A percentile compares a stretch with the other conserved stretches of the same genome.
Evolutionary conservation across 2,888 invertebrate species (phyloP).

Genomic region (Omphaloscelis lunosa): DNA sequence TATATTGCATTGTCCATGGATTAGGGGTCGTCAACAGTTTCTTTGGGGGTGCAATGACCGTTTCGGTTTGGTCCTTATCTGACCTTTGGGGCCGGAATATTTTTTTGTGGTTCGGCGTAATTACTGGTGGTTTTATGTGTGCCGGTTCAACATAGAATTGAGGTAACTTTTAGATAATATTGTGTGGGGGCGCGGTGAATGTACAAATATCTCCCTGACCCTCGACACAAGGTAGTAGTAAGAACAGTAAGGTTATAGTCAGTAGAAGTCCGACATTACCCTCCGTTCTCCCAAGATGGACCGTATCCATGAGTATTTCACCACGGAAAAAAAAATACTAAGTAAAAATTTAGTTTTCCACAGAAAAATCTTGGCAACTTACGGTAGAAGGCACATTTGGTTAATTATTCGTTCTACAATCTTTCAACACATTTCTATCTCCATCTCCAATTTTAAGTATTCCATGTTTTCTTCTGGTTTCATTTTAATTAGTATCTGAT

Average conservation of each 20-base stretch:
- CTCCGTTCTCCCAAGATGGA: too few species aligned
- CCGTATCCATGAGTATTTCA: too few species aligned
- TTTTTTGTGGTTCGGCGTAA: slow-evolving; percentile 18
- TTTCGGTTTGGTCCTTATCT: slow-evolving; percentile 58
- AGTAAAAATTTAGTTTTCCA: neutral
- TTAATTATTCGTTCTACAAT: too few species aligned
- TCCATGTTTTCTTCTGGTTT: neutral
- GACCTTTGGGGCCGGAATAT: slow-evolving; percentile 1
- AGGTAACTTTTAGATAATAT: neutral
- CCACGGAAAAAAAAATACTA: too few species aligned
- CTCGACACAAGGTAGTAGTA: too few species aligned
- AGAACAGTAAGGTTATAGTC: too few species aligned
- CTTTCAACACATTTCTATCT: neutral
- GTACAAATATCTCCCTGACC: too few species aligned
- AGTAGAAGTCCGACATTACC: too few species aligned
- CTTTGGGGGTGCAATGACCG: slow-evolving; percentile 59
- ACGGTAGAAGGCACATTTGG: neutral
- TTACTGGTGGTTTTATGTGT: neutral
- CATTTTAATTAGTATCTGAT: too few species aligned
- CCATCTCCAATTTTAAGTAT: neutral
- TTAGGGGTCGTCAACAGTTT: slow-evolving; percentile 78
- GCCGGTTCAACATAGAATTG: neutral
- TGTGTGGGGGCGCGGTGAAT: too few species aligned
- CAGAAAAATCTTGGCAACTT: neutral
- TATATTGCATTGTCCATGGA: slow-evolving; percentile 77